A percentile compares a stretch with the other conserved stretches of the same genome.
phyloP scores from a whole-genome alignment of 2,113 vertebrate species.

The Hippocampus abdominalis region DNA sequence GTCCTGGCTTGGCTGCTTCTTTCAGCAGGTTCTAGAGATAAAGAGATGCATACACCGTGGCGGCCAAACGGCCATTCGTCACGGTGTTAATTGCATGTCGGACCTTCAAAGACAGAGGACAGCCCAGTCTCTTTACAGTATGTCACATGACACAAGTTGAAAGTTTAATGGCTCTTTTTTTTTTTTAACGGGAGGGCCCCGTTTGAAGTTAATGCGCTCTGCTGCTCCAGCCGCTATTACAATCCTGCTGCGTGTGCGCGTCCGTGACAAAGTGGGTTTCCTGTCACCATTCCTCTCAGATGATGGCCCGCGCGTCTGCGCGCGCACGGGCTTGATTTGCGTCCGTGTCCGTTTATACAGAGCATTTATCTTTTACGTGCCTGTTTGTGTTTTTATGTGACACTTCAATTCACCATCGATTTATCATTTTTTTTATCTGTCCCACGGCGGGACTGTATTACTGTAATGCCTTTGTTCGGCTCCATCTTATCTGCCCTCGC shows the following conservation, averaged over 20 bases:
- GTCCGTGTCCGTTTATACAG: slow-evolving; percentile 25
- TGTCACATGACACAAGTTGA: slow-evolving; percentile 38
- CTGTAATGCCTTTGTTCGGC: slow-evolving; percentile 32
- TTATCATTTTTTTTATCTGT: slow-evolving; percentile 44
- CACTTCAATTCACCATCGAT: slow-evolving; percentile 52
- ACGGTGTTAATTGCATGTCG: slow-evolving; percentile 17
- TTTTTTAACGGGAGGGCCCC: slow-evolving; percentile 29
- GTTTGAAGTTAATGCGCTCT: slow-evolving; percentile 33
- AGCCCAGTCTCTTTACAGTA: slow-evolving; percentile 31
- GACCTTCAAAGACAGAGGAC: slow-evolving; percentile 20
- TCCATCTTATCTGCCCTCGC: slow-evolving; percentile 19
- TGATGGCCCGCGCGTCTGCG: slow-evolving; percentile 6
- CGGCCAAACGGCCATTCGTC: slow-evolving; percentile 16
- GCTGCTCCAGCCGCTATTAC: slow-evolving; percentile 27
- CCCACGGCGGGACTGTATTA: slow-evolving; percentile 18
- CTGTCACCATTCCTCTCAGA: slow-evolving; percentile 37
- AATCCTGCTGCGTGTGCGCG: neutral
- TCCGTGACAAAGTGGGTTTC: slow-evolving; percentile 21
- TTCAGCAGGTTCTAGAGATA: neutral
- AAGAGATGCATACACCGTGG: neutral
- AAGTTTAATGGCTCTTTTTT: slow-evolving; percentile 45
- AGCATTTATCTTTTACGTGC: slow-evolving; percentile 60
- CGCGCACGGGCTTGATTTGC: neutral
- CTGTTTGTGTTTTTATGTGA: slow-evolving; percentile 63
- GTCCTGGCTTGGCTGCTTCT: neutral